Base-by-base conservation (phyloP, 2,113 vertebrate species). In the Dipodomys merriami region DNA sequence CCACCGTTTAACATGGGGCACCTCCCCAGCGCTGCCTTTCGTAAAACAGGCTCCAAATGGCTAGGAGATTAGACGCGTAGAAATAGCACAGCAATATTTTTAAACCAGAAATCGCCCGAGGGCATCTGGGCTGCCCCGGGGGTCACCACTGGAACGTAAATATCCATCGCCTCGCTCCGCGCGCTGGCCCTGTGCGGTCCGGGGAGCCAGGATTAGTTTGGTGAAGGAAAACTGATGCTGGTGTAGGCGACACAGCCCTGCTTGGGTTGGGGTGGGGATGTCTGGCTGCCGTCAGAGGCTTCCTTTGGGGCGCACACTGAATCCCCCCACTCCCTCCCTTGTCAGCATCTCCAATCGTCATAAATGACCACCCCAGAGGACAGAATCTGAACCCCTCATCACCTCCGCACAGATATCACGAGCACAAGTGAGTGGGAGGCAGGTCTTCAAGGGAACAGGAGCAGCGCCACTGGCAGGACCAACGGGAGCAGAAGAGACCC, bases 1-100 rank as follows among this genome's bases (percentile, higher is more conserved):
- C 98, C 98, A 97, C 98, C 97, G 97, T 98, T 99, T 98, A 98
- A 98, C 98, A 98, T 97, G 97, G 97, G 98, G 97, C 98, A 98
- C 98, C 97, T 97, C 97, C 97, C 97, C 86, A 96, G 98, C 98
- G 98, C 99, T 98, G 67, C 95, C 97, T 97, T 98, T 97, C 97
- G 98, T 97, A 98, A 98, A 98, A 98, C 98, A 94, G 98, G 49
- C 97, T 98, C 98, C 97, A 98, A 98, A 98, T 97, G 94, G 96
- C 97, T 10, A 90, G 90, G 97, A 97, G 98, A 98, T 98, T 98
- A 98, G 97, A 97, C 81, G 96, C 89, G 88, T 97, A 97, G 98
- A 98, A 98, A 98, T 97, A 98, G 97, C 96, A 57, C 95, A 18
- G 97, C 96, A 97, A 95, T 98, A 98, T 98, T 98, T 98, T 98